Conservation (phyloP, 2,888 invertebrate species). For the Philereme transversata region DNA sequence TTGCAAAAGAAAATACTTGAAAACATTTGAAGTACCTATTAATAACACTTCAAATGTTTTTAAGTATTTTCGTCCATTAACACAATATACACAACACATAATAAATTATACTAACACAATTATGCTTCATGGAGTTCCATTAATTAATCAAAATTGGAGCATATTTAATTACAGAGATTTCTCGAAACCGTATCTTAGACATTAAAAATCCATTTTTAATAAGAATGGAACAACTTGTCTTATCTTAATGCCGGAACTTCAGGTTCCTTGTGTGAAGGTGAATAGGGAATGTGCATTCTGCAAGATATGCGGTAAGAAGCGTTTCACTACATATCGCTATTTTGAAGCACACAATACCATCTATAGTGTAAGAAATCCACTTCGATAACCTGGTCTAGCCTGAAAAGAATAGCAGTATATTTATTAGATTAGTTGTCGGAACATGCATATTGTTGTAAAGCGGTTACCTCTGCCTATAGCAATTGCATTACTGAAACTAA, state of each 20-base stretch:
- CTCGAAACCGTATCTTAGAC: constrained; percentile 54
- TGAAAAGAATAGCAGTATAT: too few species aligned
- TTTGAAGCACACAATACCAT: too few species aligned
- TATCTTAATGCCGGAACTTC: constrained; percentile 73
- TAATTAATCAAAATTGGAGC: constrained; percentile 13
- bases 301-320: constrained; percentile 2
- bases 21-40: not conserved
- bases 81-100: too few species aligned
- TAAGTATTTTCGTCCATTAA: too few species aligned
- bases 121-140: not conserved
- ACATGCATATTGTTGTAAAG: too few species aligned
- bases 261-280: constrained; percentile 28
- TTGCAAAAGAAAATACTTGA: not conserved
- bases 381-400: too few species aligned
- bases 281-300: not conserved
- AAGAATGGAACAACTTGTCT: constrained; percentile 63
- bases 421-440: too few species aligned
- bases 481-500: too few species aligned
- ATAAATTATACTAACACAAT: not conserved
- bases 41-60: too few species aligned
- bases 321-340: too few species aligned
- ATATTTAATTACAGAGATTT: constrained; percentile 23
- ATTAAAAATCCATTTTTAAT: constrained; percentile 76
- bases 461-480: too few species aligned
- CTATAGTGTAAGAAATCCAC: too few species aligned